Evolutionary conservation across 2,113 vertebrate genomes (phyloP), one percentile per base, ranked within the genome.

Genomic region (Emydura subglobosa): DNA sequence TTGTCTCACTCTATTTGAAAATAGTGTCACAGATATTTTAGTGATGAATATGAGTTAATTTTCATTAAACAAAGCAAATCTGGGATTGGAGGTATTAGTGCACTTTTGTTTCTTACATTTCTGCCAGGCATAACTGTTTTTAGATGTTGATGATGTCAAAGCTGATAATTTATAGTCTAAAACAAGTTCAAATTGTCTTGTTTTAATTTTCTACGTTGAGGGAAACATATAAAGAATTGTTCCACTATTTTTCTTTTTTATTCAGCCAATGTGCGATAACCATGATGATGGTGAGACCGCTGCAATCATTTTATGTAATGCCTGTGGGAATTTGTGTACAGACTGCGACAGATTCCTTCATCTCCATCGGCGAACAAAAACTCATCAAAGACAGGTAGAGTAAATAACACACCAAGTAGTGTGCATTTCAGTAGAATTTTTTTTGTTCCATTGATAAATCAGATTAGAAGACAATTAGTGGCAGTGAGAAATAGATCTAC

Each of bases 291-390:
- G 99, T 5, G 99, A 99, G 98, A 99, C 99, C 4, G 99, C 99
- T 14, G 99, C 99, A 82, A 99, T 99, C 96, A 99, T 99, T 97
- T 97, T 99, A 55, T 99, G 99, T 96, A 99, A 99, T 53, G 79
- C 99, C 79, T 99, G 99, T 96, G 99, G 99, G 51, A 99, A 99
- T 98, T 97, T 99, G 47, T 99, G 99, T 95, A 99, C 99, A 7
- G 99, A 99, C 96, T 99, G 99, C 49, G 99, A 99, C 97, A 98
- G 99, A 84, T 99, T 99, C 97, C 99, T 99, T 83, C 99, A 99
- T 94, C 99, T 99, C 93, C 99, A 99, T 95, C 98, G 99, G 25
- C 98, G 99, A 96, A 99, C 99, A n/a, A 99, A 99, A 97, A 99
- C 99, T 92, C 99, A 99, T 88, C 99, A 99, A 98, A 99, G 99